These are phyloP conservation scores for Atlantisia rogersi DNA, from an alignment of 2,113 vertebrate genomes.

Conservation along the genomic window DNA sequence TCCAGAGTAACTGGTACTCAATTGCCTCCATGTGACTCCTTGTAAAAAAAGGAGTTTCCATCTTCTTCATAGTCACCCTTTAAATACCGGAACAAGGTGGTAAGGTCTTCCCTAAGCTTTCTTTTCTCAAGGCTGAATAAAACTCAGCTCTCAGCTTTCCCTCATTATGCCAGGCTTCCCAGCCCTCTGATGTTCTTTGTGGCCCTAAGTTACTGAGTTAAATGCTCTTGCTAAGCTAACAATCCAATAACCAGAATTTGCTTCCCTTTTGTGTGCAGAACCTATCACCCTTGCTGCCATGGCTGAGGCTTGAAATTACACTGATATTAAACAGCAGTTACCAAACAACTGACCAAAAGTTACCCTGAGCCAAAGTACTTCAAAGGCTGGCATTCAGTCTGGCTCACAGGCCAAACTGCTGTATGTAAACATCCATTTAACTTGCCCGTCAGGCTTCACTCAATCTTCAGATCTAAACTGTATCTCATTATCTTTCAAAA, in stretches of 20 bases:
- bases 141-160: not conserved
- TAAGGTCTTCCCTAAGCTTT: not conserved
- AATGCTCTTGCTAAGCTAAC: not conserved
- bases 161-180: not conserved
- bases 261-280: not conserved
- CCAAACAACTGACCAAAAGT: fast-evolving
- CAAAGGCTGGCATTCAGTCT: not conserved
- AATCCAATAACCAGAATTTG: not conserved
- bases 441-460: not conserved
- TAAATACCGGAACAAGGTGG: not conserved
- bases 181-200: not conserved
- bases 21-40: too few species aligned
- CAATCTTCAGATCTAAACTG: not conserved
- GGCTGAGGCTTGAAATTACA: not conserved
- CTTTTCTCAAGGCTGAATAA: not conserved
- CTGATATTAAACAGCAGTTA: not conserved
- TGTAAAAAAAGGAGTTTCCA: not conserved
- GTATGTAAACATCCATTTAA: not conserved
- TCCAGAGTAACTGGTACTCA: too few species aligned
- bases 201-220: not conserved
- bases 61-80: not conserved
- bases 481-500: not conserved
- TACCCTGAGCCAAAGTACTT: not conserved
- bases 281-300: fast-evolving
- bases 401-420: not conserved